Percentiles rank a stretch among this genome's conserved stretches.
Conservation (phyloP, 2,113 vertebrate species). For the Paramisgurnus dabryanus region DNA sequence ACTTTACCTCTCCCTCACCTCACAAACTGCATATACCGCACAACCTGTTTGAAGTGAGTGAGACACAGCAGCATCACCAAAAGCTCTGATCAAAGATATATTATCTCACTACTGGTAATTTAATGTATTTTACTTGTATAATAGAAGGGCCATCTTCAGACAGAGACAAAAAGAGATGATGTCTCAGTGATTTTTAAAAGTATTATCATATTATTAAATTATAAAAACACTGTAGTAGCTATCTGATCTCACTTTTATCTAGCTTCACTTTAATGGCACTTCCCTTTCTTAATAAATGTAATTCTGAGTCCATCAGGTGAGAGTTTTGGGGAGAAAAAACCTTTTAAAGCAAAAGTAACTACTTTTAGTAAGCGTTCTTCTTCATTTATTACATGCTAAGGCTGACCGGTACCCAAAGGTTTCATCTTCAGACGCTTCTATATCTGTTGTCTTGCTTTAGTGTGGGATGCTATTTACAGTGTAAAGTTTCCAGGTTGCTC, state of each 20-base stretch:
- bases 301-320: slow-evolving; percentile 48
- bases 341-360: slow-evolving; percentile 39
- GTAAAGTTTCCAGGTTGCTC: slow-evolving; percentile 6
- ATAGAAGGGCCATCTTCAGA: background rate
- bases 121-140: background rate
- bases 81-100: too few relatives aligned
- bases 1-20: too few relatives aligned
- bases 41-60: too few relatives aligned
- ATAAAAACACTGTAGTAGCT: slow-evolving; percentile 24
- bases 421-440: background rate
- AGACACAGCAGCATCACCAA: too few relatives aligned
- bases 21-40: too few relatives aligned
- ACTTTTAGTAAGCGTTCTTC: slow-evolving; percentile 35
- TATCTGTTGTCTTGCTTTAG: slow-evolving; percentile 21
- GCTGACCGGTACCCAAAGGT: slow-evolving; percentile 17
- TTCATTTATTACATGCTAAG: slow-evolving; percentile 23
- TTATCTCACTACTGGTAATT: too few relatives aligned
- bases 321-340: slow-evolving; percentile 32
- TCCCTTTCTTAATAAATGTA: slow-evolving; percentile 44
- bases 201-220: slow-evolving; percentile 23
- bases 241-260: slow-evolving; percentile 44
- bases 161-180: slow-evolving; percentile 7
- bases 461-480: slow-evolving; percentile 31
- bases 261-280: slow-evolving; percentile 28
- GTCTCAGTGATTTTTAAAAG: slow-evolving; percentile 4